Percentiles rank a stretch among this genome's conserved stretches.
Conservation (phyloP, 2,113 vertebrate species). For the Serilophus lunatus region DNA sequence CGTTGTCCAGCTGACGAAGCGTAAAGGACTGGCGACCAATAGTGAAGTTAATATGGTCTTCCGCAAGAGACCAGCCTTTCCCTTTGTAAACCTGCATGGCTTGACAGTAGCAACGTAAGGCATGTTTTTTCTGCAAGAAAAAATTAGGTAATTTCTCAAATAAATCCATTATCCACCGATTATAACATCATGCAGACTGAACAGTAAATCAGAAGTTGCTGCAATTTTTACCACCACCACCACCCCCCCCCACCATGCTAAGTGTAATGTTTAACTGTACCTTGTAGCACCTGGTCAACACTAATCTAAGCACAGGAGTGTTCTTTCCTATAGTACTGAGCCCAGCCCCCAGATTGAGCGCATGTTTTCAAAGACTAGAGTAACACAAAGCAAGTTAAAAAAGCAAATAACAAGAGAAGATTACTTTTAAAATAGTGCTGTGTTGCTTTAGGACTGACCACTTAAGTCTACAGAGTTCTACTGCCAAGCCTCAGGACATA, state of each 20-base stretch:
- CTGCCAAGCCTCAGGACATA: neutral
- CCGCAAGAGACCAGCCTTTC: constrained; percentile 94
- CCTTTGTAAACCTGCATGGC: constrained; percentile 98
- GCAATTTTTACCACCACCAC: neutral
- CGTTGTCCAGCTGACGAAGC: constrained; percentile 85
- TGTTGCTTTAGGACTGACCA: neutral
- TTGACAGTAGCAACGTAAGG: constrained; percentile 95
- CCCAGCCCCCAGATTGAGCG: neutral
- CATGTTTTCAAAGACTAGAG: neutral
- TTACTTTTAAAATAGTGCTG: neutral
- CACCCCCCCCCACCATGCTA: accelerated
- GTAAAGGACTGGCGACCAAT: constrained; percentile 96
- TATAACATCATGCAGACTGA: neutral
- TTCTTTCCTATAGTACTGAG: neutral
- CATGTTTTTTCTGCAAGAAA: constrained; percentile 85
- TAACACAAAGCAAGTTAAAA: neutral
- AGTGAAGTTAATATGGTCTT: constrained; percentile 98
- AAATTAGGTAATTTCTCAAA: neutral
- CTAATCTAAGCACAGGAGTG: neutral
- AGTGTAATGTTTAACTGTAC: neutral
- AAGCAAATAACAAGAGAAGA: neutral
- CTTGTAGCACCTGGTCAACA: neutral
- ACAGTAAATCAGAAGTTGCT: neutral
- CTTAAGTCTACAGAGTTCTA: neutral
- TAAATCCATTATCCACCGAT: neutral